Evolutionary conservation across 2,888 invertebrate genomes (phyloP).

Genomic region (Epiblema foenella): DNA sequence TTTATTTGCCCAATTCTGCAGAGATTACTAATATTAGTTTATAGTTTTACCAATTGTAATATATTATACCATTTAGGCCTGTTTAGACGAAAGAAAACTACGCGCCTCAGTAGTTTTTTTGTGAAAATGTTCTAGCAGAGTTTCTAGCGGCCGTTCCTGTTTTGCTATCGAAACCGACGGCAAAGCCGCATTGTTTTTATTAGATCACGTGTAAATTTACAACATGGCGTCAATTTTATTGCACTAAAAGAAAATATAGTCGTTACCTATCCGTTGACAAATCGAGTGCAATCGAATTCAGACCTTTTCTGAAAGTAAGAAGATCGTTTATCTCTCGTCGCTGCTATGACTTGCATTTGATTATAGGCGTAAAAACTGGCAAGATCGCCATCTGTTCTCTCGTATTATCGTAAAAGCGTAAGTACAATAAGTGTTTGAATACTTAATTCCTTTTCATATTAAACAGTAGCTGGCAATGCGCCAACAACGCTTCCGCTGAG

Average conservation of each 20-base stretch:
- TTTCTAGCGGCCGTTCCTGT: background rate
- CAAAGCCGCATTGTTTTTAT: constrained; percentile 18
- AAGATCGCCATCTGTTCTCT: constrained; percentile 43
- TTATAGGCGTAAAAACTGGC: constrained; percentile 52
- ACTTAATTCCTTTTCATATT: background rate
- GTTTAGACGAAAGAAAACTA: background rate
- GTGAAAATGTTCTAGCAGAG: background rate
- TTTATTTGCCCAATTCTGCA: too few relatives aligned
- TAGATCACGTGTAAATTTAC: constrained; percentile 6
- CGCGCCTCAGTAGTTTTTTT: background rate
- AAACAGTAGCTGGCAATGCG: constrained; percentile 49
- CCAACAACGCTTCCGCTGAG: constrained; percentile 56
- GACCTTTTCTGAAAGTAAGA: background rate
- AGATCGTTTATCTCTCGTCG: constrained; percentile 12
- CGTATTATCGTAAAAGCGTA: constrained; percentile 1
- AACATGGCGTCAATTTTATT: constrained; percentile 18
- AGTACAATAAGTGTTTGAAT: background rate
- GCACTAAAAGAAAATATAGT: constrained; percentile 12
- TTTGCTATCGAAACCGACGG: background rate
- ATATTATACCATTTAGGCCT: too few relatives aligned
- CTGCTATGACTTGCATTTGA: constrained; percentile 41
- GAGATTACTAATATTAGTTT: background rate
- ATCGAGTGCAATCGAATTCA: background rate
- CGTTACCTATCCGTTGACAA: constrained; percentile 10
- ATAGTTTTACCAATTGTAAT: too few relatives aligned